Conservation (phyloP, 1,140 invertebrate species). For the Bombus sibiricus region DNA sequence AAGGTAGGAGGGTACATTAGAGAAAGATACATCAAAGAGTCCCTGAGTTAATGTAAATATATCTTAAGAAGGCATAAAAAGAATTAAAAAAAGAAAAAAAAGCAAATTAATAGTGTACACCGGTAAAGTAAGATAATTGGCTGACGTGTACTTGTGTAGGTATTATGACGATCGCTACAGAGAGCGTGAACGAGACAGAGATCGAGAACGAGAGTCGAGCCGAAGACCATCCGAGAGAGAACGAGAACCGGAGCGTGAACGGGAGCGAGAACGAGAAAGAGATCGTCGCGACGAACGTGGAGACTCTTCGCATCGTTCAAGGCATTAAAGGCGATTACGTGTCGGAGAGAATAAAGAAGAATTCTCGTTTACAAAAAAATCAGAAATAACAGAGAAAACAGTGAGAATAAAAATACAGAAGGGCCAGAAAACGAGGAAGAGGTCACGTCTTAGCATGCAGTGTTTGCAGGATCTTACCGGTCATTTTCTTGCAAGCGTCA, state of each 20-base stretch:
- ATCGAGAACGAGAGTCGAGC: slow-evolving; percentile 80
- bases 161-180: slow-evolving; percentile 93
- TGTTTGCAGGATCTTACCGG: background rate
- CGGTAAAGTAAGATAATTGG: slow-evolving; percentile 74
- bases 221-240: slow-evolving; percentile 81
- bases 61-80: background rate
- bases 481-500: slow-evolving; percentile 3
- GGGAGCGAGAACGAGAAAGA: slow-evolving; percentile 86
- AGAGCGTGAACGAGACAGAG: slow-evolving; percentile 84
- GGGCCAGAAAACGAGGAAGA: background rate
- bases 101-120: slow-evolving; percentile 40
- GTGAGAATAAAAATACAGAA: background rate
- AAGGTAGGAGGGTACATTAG: background rate
- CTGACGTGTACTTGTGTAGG: slow-evolving; percentile 81
- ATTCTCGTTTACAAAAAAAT: background rate
- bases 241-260: slow-evolving; percentile 86
- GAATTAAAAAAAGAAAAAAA: background rate
- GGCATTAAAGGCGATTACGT: slow-evolving; percentile 83
- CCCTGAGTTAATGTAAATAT: slow-evolving; percentile 8
- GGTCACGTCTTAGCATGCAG: background rate
- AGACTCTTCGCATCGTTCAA: slow-evolving; percentile 87
- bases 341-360: background rate
- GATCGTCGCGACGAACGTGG: slow-evolving; percentile 87
- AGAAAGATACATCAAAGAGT: background rate
- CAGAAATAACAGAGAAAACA: background rate